Percentiles rank a stretch among this genome's conserved stretches.
phyloP scores from a whole-genome alignment of 2,797 vertebrate species.

The Sparidentex hasta region DNA sequence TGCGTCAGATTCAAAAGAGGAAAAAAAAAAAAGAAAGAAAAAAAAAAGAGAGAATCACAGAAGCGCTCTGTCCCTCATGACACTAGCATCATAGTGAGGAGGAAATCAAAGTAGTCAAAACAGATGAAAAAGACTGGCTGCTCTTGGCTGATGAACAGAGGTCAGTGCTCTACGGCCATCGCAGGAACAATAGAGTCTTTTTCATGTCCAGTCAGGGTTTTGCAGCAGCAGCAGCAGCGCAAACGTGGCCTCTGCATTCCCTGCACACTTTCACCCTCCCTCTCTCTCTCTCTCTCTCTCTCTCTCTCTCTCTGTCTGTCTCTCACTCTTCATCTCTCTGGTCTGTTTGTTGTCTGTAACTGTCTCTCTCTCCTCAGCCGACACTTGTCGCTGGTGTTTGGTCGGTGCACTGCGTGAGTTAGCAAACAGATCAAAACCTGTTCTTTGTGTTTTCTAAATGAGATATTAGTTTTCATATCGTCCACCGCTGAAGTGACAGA shows the following conservation, averaged over 20 bases:
- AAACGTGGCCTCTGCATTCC: slow-evolving; percentile 78
- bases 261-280: slow-evolving; percentile 67
- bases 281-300: slow-evolving; percentile 16
- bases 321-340: slow-evolving; percentile 27
- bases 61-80: slow-evolving; percentile 55
- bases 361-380: slow-evolving; percentile 29
- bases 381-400: slow-evolving; percentile 36
- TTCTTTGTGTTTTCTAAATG: background rate
- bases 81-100: slow-evolving; percentile 46
- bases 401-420: background rate
- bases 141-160: slow-evolving; percentile 73
- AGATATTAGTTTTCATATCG: background rate
- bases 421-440: slow-evolving; percentile 14
- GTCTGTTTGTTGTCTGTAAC: slow-evolving; percentile 33
- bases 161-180: slow-evolving; percentile 73
- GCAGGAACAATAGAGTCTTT: slow-evolving; percentile 81
- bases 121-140: slow-evolving; percentile 60
- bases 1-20: slow-evolving; percentile 2
- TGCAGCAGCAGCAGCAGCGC: slow-evolving; percentile 65
- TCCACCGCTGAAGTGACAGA: background rate
- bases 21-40: slow-evolving; percentile 7
- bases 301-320: background rate
- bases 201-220: slow-evolving; percentile 75
- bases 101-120: slow-evolving; percentile 62
- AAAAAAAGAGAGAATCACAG: slow-evolving; percentile 48